A percentile compares a stretch with the other conserved stretches of the same genome.
These are phyloP conservation scores for Invenusta paracnida DNA, from an alignment of 2,888 invertebrate species.

Conservation along the genomic window DNA sequence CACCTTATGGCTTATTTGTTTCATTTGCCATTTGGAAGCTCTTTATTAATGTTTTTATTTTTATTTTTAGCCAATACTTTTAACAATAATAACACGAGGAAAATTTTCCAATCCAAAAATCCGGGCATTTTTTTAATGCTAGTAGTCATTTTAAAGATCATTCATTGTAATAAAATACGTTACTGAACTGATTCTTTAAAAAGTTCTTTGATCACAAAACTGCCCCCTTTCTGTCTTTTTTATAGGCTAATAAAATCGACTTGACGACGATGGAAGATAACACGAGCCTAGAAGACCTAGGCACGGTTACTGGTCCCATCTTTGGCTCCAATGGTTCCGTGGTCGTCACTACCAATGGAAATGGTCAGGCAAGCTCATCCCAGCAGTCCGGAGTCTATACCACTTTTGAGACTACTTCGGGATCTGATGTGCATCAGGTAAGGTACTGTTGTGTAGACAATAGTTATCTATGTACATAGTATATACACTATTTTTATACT, in stretches of 20 bases:
- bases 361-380: not conserved
- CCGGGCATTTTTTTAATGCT: no score
- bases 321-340: not conserved
- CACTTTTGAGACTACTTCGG: not conserved
- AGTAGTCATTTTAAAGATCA: no score
- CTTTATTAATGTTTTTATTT: no score
- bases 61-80: no score
- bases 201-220: not conserved
- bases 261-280: not conserved
- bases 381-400: not conserved
- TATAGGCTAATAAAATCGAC: not conserved
- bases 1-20: no score
- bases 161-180: no score
- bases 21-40: no score
- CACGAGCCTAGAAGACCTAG: not conserved
- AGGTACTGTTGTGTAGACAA: not conserved
- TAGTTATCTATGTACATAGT: no score
- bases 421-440: not conserved
- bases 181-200: no score
- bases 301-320: not conserved
- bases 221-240: not conserved
- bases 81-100: no score
- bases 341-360: not conserved
- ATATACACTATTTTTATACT: no score
- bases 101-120: no score